These are phyloP conservation scores for Notospermus geniculatus DNA, from an alignment of 1,140 invertebrate genomes.

Conservation along the genomic window DNA sequence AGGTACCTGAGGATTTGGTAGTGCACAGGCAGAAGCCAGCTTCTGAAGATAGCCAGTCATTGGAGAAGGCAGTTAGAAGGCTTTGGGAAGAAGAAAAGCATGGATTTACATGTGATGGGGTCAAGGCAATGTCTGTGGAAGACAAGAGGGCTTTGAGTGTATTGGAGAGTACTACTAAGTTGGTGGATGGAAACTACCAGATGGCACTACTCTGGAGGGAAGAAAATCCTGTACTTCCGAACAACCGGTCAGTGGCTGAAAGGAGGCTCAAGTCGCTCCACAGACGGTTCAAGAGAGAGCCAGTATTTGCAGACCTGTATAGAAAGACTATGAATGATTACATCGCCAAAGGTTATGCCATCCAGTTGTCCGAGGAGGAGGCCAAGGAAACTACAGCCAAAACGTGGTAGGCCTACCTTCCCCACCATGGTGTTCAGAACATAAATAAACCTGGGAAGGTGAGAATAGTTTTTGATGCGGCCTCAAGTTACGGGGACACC, in stretches of 20 bases:
- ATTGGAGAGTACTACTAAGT: not conserved
- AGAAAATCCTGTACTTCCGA: not conserved
- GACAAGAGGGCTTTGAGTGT: not conserved
- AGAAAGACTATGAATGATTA: not conserved
- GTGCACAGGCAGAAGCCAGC: too few species aligned
- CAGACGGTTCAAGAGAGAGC: not conserved
- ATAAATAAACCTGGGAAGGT: too few species aligned
- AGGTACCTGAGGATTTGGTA: too few species aligned
- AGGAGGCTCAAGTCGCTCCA: not conserved
- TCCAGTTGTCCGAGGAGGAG: not conserved
- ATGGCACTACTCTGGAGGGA: not conserved
- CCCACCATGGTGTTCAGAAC: not conserved
- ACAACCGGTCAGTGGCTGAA: not conserved
- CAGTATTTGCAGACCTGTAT: not conserved
- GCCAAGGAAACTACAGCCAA: not conserved
- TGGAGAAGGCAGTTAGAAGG: too few species aligned
- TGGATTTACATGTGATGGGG: not conserved
- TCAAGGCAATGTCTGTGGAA: not conserved
- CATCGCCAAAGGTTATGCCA: not conserved
- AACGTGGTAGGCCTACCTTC: not conserved
- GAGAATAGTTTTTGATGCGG: too few species aligned
- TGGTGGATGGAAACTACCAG: not conserved
- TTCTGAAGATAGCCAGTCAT: too few species aligned
- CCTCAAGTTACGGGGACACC: too few species aligned
- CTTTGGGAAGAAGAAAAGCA: too few species aligned